Evolutionary conservation across 64 coral and sea anemone genomes (phyloP), one percentile per base, ranked within the genome.

Genomic region (Pocillopora verrucosa): DNA sequence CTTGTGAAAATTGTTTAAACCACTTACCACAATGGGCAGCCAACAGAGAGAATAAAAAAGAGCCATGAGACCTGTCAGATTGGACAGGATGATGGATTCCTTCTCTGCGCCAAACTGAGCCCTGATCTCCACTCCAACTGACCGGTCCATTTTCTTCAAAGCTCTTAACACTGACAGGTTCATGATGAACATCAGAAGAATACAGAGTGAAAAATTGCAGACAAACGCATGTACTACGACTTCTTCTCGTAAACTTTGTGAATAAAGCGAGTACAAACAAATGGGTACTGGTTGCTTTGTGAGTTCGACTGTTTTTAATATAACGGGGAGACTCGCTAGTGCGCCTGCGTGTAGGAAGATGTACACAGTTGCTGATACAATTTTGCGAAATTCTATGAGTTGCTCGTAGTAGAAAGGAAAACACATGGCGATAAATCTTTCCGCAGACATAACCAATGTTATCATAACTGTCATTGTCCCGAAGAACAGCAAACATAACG

Each of bases 261-360:
- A 78, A 12, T 59, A 45, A 26, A 89, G 77, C 24, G 87, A 89
- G 59, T 89, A 89, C 75, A 89, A 56, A 62, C 87, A 89, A 36
- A 79, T 19, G 56, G 76, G 34, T 51, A 89, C 26, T 2, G 87
- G 87, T 56, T 79, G 60, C 56, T 79, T 77, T 61, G 45, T 37
- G 10, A 89, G 74, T 17, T 79, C 87, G 3, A 89, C 60, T 4
- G 59, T 78, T 9, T 89, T 41, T 17, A 89, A 78, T 6, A 80
- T 30, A 1, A 89, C 17, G 13, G 87, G 87, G 19, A 89, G 67
- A 15, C 34, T 79, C 2, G 87, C 76, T 2, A 89, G 51, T 24
- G 56, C 36, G 11, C 25, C 59, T 5, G 75, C 38, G 34, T 89
- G 87, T 38, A 63, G 13, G 20, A 89, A 30, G n/a, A 79, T 65